Evolutionary conservation across 2,113 vertebrate species (phyloP).

Genomic region (Urocynchramus pylzowi): DNA sequence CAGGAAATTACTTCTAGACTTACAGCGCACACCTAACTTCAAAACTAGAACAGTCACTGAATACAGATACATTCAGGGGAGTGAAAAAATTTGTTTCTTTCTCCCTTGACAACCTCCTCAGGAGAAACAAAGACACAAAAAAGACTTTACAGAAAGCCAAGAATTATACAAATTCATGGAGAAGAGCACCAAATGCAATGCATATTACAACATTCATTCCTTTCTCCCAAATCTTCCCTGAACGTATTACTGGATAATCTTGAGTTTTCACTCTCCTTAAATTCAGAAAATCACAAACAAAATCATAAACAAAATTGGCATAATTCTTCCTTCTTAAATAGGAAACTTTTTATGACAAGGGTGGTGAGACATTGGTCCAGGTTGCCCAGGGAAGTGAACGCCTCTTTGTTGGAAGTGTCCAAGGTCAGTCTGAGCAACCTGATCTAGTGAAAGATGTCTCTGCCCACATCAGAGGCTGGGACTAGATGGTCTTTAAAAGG

Average conservation of each 20-base stretch:
- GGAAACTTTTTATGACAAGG: neutral
- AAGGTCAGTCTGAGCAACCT: neutral
- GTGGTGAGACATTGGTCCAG: neutral
- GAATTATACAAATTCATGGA: neutral
- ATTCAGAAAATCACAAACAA: neutral
- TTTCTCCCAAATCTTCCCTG: neutral
- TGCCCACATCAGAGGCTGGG: neutral
- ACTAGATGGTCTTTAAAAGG: neutral
- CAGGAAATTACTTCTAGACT: neutral
- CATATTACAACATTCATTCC: neutral
- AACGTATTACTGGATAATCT: neutral
- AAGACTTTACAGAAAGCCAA: neutral
- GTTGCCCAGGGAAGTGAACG: neutral
- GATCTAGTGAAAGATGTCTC: neutral
- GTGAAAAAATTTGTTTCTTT: neutral
- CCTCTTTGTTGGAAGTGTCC: rapidly evolving
- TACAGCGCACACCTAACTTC: neutral
- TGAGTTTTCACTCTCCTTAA: neutral
- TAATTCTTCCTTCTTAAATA: neutral
- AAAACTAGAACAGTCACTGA: neutral
- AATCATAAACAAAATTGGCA: neutral
- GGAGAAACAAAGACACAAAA: neutral
- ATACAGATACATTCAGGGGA: neutral
- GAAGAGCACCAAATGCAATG: neutral
- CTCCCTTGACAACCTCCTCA: neutral